Conservation (phyloP, 92 coral and sea anemone genomes). For the Pocillopora meandrina region DNA sequence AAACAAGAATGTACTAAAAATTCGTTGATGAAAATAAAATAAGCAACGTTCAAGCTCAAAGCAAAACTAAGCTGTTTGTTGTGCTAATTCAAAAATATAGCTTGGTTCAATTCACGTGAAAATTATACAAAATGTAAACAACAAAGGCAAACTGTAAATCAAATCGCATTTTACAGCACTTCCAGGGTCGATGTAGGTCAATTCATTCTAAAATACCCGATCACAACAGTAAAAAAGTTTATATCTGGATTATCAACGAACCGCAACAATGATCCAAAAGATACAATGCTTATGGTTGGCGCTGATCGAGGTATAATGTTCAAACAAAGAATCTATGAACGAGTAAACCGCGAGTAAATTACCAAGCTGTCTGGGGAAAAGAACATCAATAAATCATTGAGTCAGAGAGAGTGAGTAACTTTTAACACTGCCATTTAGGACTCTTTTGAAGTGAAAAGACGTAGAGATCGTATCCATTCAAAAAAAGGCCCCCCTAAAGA, state of each 20-base stretch:
- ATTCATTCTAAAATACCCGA: slow-evolving; percentile 30
- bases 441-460: slow-evolving; percentile 49
- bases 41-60: not conserved
- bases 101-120: slow-evolving; percentile 39
- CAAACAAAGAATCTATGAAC: slow-evolving; percentile 34
- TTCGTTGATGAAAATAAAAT: not conserved
- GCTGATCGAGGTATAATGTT: slow-evolving; percentile 30
- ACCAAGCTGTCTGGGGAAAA: slow-evolving; percentile 40
- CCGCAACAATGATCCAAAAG: slow-evolving; percentile 19
- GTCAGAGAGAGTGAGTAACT: slow-evolving; percentile 74
- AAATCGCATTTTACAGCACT: slow-evolving; percentile 15
- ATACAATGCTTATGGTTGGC: slow-evolving; percentile 8
- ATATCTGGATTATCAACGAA: not conserved
- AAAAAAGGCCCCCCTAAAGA: not conserved
- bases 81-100: not conserved
- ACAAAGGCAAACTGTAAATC: slow-evolving; percentile 28
- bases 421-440: slow-evolving; percentile 43
- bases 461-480: not conserved
- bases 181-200: slow-evolving; percentile 26
- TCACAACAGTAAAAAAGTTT: not conserved
- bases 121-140: slow-evolving; percentile 32
- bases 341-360: slow-evolving; percentile 41
- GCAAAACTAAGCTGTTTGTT: not conserved
- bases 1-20: not conserved
- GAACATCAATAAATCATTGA: slow-evolving; percentile 73